phyloP scores from a whole-genome alignment of 2,888 invertebrate species.

The Thelaira solivaga region DNA sequence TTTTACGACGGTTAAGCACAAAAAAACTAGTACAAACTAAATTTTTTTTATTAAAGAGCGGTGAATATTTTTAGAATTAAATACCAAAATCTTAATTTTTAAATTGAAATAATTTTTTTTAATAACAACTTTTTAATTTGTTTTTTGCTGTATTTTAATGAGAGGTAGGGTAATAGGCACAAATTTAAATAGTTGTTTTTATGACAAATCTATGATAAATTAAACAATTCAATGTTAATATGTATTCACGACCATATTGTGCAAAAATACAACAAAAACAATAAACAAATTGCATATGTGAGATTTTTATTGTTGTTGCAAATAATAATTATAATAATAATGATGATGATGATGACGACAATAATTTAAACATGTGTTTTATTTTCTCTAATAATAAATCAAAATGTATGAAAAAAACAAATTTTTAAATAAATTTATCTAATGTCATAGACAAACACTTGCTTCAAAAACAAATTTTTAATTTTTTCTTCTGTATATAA shows the following conservation, averaged over 20 bases:
- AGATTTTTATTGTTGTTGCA: background rate
- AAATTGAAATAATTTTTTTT: too few relatives aligned
- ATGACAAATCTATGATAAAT: conserved; percentile 57
- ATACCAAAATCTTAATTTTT: too few relatives aligned
- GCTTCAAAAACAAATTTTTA: background rate
- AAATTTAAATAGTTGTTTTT: too few relatives aligned
- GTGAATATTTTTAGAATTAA: too few relatives aligned
- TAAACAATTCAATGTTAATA: conserved; percentile 56
- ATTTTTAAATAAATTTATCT: background rate
- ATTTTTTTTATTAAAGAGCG: too few relatives aligned
- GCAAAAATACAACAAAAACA: conserved; percentile 10
- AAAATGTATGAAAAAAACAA: conserved; percentile 10
- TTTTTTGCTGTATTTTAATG: background rate
- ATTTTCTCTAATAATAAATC: conserved; percentile 31
- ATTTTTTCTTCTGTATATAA: background rate
- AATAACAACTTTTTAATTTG: background rate
- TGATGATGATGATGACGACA: conserved; percentile 19
- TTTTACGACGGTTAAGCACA: too few relatives aligned
- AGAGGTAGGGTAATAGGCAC: too few relatives aligned
- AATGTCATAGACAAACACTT: background rate
- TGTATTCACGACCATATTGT: conserved; percentile 30
- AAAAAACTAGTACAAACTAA: too few relatives aligned
- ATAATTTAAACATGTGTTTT: conserved; percentile 44
- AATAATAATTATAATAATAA: background rate
- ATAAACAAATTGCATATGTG: background rate